phyloP scores from a whole-genome alignment of 2,888 invertebrate species.

The Euzetes globulus region DNA sequence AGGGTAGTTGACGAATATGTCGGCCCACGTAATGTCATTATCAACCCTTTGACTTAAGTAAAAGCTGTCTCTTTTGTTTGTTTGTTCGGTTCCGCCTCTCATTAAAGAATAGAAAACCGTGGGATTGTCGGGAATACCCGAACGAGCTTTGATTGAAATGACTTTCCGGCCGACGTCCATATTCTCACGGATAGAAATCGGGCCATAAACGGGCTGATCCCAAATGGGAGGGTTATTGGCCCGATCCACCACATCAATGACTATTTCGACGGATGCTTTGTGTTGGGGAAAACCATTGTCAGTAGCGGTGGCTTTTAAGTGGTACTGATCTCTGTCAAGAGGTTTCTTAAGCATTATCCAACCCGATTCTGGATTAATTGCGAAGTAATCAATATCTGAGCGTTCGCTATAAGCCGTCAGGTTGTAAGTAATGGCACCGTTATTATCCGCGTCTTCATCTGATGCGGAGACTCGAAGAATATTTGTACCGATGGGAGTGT shows the following conservation, averaged over 20 bases:
- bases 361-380: constrained; percentile 91
- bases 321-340: constrained; percentile 93
- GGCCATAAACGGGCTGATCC: constrained; percentile 93
- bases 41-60: constrained; percentile 88
- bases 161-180: constrained; percentile 95
- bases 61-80: constrained; percentile 90
- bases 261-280: constrained; percentile 92
- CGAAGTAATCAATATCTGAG: constrained; percentile 86
- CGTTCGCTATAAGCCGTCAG: constrained; percentile 81
- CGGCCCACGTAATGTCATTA: constrained; percentile 86
- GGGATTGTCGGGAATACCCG: constrained; percentile 91
- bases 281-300: constrained; percentile 93
- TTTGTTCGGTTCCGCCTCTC: constrained; percentile 91
- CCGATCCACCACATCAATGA: constrained; percentile 96
- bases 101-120: constrained; percentile 91
- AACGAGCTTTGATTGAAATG: constrained; percentile 96
- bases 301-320: constrained; percentile 95
- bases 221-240: constrained; percentile 96
- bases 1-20: constrained; percentile 83
- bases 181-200: constrained; percentile 95
- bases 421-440: constrained; percentile 87
- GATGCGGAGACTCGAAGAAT: constrained; percentile 90
- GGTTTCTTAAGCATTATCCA: constrained; percentile 94
- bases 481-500: constrained; percentile 88
- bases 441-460: constrained; percentile 93